Evolutionary conservation across 2,113 vertebrate genomes (phyloP).

Genomic region (Actinemys pallida): DNA sequence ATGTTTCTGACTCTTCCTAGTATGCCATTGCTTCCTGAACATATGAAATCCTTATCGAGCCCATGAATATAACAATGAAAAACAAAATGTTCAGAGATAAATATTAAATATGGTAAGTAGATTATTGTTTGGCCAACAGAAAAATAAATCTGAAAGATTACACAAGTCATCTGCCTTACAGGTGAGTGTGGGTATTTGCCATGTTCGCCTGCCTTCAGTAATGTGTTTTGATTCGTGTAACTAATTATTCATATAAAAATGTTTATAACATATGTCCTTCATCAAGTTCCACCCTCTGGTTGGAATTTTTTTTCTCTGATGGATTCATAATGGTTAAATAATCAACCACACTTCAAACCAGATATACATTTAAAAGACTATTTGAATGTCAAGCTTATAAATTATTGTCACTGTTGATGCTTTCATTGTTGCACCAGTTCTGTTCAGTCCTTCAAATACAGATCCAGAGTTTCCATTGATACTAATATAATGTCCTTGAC

Average conservation of each 20-base stretch:
- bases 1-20: not conserved
- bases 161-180: not conserved
- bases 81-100: not conserved
- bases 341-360: not conserved
- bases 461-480: not conserved
- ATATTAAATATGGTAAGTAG: not conserved
- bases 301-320: not conserved
- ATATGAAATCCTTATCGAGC: not conserved
- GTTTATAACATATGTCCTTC: not conserved
- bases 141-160: not conserved
- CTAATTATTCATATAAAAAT: not conserved
- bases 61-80: not conserved
- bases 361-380: not conserved
- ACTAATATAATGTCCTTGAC: not conserved
- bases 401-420: not conserved
- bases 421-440: not conserved
- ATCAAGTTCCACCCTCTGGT: not conserved
- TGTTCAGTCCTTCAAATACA: not conserved
- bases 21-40: not conserved
- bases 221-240: not conserved
- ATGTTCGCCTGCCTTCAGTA: not conserved
- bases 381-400: not conserved
- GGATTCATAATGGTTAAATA: not conserved
- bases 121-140: not conserved
- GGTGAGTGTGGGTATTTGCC: not conserved